These are phyloP conservation scores for Frankliniella fusca DNA, from an alignment of 2,888 invertebrate species.

Conservation along the genomic window DNA sequence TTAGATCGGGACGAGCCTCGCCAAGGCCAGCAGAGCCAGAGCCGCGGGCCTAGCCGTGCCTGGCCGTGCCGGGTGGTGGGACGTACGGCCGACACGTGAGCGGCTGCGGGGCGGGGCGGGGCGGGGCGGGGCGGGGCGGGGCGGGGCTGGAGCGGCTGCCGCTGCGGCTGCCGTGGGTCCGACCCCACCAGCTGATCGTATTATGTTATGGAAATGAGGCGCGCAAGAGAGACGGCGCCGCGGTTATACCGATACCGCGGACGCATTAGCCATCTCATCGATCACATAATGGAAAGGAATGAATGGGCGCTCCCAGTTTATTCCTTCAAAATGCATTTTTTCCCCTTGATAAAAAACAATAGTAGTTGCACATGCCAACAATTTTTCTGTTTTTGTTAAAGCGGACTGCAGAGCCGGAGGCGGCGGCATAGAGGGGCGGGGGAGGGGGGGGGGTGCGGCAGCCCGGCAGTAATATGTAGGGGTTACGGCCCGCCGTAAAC, in stretches of 20 bases:
- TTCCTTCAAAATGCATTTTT: neutral
- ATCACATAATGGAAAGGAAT: too few relatives aligned
- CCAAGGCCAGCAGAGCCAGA: neutral
- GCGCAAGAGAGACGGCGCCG: neutral
- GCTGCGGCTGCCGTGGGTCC: too few relatives aligned
- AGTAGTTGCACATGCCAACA: too few relatives aligned
- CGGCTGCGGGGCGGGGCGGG: neutral
- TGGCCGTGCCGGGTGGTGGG: too few relatives aligned
- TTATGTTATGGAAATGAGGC: slow-evolving; percentile 19
- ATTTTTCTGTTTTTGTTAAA: too few relatives aligned
- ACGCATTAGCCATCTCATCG: too few relatives aligned
- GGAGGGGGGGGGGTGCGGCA: too few relatives aligned
- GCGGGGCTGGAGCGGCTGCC: neutral
- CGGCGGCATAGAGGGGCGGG: too few relatives aligned
- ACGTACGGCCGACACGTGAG: neutral
- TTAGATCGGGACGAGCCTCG: neutral
- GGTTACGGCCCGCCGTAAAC: too few relatives aligned
- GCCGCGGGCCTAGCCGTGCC: too few relatives aligned
- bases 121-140: neutral
- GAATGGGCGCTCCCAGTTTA: neutral
- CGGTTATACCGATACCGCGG: neutral
- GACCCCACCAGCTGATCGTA: slow-evolving; percentile 3
- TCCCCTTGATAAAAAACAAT: neutral
- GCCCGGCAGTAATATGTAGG: too few relatives aligned
- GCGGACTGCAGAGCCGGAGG: too few relatives aligned